phyloP scores from a whole-genome alignment of 2,888 invertebrate genomes.

The Byasa hedistus region DNA sequence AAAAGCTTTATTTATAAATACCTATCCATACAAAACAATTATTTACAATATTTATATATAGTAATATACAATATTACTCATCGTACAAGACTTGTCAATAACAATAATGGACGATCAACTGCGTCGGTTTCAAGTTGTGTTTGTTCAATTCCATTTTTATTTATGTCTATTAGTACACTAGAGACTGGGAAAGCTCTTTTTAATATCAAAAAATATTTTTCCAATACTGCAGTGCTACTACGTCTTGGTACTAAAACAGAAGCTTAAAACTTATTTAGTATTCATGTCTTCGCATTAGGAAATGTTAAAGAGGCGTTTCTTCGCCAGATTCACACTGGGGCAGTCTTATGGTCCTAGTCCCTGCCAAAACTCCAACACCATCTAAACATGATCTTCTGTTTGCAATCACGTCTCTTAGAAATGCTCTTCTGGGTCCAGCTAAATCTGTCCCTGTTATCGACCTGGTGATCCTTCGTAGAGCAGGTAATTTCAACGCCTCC shows the following conservation, averaged over 20 bases:
- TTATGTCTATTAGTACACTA: constrained; percentile 36
- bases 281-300: constrained; percentile 9
- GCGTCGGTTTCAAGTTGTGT: constrained; percentile 22
- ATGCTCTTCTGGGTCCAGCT: constrained; percentile 72
- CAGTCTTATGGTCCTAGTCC: constrained; percentile 66
- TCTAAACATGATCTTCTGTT: constrained; percentile 74
- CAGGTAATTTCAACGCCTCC: constrained; percentile 82
- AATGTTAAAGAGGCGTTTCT: constrained; percentile 73
- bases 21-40: constrained; percentile 23
- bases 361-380: constrained; percentile 71
- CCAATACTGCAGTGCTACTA: constrained; percentile 1
- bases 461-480: constrained; percentile 77
- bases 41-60: constrained; percentile 22
- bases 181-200: constrained; percentile 53
- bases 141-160: constrained; percentile 38
- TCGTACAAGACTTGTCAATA: constrained; percentile 9
- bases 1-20: constrained; percentile 10
- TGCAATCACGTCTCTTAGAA: constrained; percentile 70
- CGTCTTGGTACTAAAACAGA: not conserved
- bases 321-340: constrained; percentile 65
- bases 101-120: constrained; percentile 25
- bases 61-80: constrained; percentile 6
- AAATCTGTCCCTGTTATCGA: constrained; percentile 81
- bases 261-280: not conserved
- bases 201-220: constrained; percentile 33